Conservation (phyloP, 2,888 invertebrate genomes). For the Chalcis sispes region DNA sequence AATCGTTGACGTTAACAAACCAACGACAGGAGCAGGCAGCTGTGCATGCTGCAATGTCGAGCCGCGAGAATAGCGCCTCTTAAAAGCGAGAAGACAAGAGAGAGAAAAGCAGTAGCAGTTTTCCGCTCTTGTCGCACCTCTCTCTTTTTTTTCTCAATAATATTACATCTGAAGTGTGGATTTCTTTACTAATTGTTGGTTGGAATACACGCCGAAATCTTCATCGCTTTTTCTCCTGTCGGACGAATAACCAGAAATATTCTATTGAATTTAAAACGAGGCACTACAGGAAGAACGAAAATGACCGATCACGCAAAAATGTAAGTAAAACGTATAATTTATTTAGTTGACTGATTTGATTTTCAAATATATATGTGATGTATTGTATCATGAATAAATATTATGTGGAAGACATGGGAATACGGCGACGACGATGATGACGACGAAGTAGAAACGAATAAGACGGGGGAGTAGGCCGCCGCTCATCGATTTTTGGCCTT, state of each 20-base stretch:
- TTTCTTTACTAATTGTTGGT: background rate
- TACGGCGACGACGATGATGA: no score
- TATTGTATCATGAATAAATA: no score
- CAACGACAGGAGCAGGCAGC: conserved; percentile 8
- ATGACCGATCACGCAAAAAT: conserved; percentile 51
- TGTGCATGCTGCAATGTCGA: conserved; percentile 42
- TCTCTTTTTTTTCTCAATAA: background rate
- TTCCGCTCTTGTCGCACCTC: background rate
- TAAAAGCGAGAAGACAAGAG: no score
- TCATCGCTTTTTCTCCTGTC: background rate
- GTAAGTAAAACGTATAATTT: conserved; percentile 31
- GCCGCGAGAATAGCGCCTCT: conserved; percentile 42
- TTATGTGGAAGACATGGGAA: no score
- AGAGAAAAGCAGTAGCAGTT: background rate
- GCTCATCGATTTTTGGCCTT: conserved; percentile 54
- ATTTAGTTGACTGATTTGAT: background rate
- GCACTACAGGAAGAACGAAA: background rate
- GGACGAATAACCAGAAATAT: background rate
- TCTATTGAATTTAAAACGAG: background rate
- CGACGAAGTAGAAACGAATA: background rate
- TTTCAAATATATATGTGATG: background rate
- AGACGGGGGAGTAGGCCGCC: conserved; percentile 33
- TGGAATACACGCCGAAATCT: background rate
- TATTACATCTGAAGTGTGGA: background rate
- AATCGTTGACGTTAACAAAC: background rate